phyloP scores from a whole-genome alignment of 2,797 vertebrate genomes.

The Helostoma temminkii region DNA sequence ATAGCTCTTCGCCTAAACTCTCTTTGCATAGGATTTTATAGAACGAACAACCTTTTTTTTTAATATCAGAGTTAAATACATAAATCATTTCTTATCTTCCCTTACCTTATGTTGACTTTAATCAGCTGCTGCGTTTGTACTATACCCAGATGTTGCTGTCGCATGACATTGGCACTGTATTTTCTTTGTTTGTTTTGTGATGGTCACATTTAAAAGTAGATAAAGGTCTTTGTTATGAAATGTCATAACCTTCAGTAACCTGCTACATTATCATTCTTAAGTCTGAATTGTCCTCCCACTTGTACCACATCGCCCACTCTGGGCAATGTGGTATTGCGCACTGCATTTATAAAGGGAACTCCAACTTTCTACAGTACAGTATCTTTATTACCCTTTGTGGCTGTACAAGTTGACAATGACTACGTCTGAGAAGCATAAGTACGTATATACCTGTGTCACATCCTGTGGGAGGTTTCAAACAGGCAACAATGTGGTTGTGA shows the following conservation, averaged over 20 bases:
- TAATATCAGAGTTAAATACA: too few species aligned
- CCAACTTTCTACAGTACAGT: background rate
- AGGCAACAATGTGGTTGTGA: constrained; percentile 7
- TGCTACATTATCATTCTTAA: background rate
- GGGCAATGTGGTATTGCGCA: background rate
- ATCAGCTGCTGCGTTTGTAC: too few species aligned
- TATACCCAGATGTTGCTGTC: too few species aligned
- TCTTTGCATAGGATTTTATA: background rate
- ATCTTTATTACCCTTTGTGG: constrained; percentile 2
- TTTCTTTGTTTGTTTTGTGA: constrained; percentile 6
- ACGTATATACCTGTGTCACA: constrained; percentile 18
- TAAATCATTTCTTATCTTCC: too few species aligned
- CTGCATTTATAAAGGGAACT: constrained; percentile 6
- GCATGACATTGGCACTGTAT: background rate
- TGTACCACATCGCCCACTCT: constrained; percentile 8
- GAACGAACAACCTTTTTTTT: background rate
- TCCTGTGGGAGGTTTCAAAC: background rate
- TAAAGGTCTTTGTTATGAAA: constrained; percentile 2
- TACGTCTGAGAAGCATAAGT: background rate
- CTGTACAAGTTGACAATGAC: background rate
- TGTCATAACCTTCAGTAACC: constrained; percentile 22
- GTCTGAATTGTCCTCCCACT: background rate
- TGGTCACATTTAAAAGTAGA: background rate
- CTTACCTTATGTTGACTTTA: too few species aligned
- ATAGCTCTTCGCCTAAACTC: background rate